Percentiles rank a stretch among this genome's conserved stretches.
phyloP scores from a whole-genome alignment of 1,140 invertebrate species.

The Lithobius niger region DNA sequence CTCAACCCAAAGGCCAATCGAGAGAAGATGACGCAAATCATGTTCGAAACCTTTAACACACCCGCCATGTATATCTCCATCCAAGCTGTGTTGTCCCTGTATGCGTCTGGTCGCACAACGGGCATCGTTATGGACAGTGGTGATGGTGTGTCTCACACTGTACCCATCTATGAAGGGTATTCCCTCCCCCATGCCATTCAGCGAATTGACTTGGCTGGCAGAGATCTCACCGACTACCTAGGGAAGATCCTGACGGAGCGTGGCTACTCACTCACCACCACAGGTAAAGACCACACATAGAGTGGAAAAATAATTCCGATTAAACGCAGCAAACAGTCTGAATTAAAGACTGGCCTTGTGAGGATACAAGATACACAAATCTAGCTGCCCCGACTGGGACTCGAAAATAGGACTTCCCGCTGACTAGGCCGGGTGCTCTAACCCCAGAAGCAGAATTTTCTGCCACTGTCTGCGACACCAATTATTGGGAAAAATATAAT shows the following conservation, averaged over 20 bases:
- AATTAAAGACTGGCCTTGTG: not conserved
- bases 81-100: constrained; percentile 74
- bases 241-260: constrained; percentile 38
- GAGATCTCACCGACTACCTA: constrained; percentile 42
- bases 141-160: constrained; percentile 77
- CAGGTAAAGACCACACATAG: constrained; percentile 20
- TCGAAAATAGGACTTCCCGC: not conserved
- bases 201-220: constrained; percentile 39
- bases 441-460: not conserved
- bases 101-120: constrained; percentile 80
- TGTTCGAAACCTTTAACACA: constrained; percentile 43
- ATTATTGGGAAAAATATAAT: too few species aligned
- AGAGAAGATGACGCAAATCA: constrained; percentile 66
- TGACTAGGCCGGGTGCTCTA: not conserved
- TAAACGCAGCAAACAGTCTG: not conserved
- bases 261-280: constrained; percentile 36
- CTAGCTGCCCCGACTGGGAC: not conserved
- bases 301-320: not conserved
- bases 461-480: too few species aligned
- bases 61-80: constrained; percentile 81
- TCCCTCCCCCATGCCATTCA: constrained; percentile 39
- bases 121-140: constrained; percentile 79
- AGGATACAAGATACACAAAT: not conserved
- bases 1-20: constrained; percentile 80
- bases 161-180: constrained; percentile 71